phyloP scores from a whole-genome alignment of 2,888 invertebrate species.

The Protonemura montana region DNA sequence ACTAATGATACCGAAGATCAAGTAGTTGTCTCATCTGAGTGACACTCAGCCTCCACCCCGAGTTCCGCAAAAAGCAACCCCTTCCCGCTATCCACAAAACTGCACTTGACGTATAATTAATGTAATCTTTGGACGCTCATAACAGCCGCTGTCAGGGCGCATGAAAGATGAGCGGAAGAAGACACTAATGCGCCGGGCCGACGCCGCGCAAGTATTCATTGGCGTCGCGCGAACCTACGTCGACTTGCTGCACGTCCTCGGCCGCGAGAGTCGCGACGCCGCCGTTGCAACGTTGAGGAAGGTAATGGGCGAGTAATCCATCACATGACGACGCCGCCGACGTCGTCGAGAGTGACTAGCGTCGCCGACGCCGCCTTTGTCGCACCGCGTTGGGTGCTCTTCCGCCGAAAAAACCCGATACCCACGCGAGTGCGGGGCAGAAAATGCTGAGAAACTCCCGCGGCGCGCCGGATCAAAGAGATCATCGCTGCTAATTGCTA shows the following conservation, averaged over 20 bases:
- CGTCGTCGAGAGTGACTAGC: not conserved
- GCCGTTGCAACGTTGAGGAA: not conserved
- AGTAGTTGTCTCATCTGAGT: not conserved
- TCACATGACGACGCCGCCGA: conserved; percentile 18
- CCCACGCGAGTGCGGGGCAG: not conserved
- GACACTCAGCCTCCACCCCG: not conserved
- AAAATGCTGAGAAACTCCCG: not conserved
- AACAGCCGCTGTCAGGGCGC: conserved; percentile 27
- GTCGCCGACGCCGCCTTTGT: conserved; percentile 24
- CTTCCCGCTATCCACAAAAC: not conserved
- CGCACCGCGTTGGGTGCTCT: not conserved
- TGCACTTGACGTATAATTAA: conserved; percentile 42
- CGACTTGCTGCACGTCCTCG: not conserved
- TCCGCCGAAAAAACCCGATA: not conserved
- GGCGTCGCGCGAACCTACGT: conserved; percentile 17
- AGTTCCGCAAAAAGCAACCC: not conserved
- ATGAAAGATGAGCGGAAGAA: conserved; percentile 38
- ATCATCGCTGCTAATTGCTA: not conserved
- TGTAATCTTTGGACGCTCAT: conserved; percentile 28
- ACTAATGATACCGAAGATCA: not conserved
- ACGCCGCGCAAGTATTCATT: conserved; percentile 43
- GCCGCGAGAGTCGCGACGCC: not conserved
- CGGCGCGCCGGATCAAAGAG: not conserved
- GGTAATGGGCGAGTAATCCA: conserved; percentile 15
- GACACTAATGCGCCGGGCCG: conserved; percentile 33